Evolutionary conservation across 2,113 vertebrate species (phyloP).

Genomic region (Rhipidura dahli): DNA sequence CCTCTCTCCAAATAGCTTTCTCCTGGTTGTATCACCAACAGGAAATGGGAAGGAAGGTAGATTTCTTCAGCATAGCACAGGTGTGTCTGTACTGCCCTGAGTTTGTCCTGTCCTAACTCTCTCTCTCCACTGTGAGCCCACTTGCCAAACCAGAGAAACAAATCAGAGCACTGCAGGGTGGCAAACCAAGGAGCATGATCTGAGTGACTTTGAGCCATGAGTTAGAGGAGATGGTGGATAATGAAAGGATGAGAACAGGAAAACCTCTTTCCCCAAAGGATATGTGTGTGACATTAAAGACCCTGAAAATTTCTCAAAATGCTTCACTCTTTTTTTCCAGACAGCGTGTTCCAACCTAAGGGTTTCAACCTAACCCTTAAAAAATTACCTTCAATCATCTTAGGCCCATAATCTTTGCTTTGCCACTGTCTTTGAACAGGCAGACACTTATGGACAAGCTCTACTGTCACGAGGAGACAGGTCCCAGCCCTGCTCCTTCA

Average conservation of each 20-base stretch:
- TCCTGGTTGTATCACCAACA: neutral
- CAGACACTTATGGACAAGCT: rapidly evolving
- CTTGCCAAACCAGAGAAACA: neutral
- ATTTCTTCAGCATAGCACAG: neutral
- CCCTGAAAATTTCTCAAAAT: neutral
- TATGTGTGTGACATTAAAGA: neutral
- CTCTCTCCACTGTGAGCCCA: neutral
- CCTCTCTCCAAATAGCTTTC: neutral
- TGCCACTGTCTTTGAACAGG: neutral
- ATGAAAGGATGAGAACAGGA: neutral
- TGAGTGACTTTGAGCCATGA: neutral
- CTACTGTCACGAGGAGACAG: neutral
- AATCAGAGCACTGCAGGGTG: neutral
- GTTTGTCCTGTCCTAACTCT: neutral
- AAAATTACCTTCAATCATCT: neutral
- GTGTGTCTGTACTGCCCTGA: rapidly evolving
- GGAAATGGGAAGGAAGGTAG: neutral
- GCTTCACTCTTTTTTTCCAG: neutral
- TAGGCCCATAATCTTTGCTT: neutral
- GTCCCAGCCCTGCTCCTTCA: neutral
- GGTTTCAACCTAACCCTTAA: neutral
- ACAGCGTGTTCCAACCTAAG: neutral
- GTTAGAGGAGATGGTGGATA: neutral
- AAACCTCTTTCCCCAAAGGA: neutral
- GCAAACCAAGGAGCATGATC: neutral